Conservation (phyloP, 2,797 vertebrate species). For the Chiroxiphia lanceolata region DNA sequence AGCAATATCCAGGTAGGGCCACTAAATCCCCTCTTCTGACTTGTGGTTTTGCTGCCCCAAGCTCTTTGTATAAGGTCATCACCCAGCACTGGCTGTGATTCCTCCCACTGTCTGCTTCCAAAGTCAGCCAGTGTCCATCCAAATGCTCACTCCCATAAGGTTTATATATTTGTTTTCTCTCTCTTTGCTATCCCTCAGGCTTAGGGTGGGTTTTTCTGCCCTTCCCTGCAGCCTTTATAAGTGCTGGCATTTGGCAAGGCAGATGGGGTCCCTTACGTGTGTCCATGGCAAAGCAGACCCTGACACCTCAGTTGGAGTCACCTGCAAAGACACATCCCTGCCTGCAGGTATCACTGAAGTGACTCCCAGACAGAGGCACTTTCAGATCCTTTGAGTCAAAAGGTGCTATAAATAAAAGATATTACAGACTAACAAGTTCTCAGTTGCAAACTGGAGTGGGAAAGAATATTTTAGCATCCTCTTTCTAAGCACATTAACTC, state of each 20-base stretch:
- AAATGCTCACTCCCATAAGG: rapidly evolving
- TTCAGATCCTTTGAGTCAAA: not conserved
- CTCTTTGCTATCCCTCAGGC: not conserved
- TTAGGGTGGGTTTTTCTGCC: not conserved
- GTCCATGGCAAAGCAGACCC: not conserved
- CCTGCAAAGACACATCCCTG: not conserved
- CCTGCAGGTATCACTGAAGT: not conserved
- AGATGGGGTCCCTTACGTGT: not conserved
- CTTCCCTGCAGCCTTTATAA: not conserved
- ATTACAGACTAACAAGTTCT: conserved; percentile 46
- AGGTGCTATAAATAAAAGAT: conserved; percentile 54
- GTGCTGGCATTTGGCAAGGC: not conserved
- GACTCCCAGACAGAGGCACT: not conserved
- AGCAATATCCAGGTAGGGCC: not conserved
- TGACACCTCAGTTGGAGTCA: not conserved
- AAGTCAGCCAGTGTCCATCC: not conserved
- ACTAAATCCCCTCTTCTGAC: not conserved
- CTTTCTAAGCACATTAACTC: conserved; percentile 42
- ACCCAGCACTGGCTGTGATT: not conserved
- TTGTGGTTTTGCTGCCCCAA: not conserved
- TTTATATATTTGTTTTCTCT: not conserved
- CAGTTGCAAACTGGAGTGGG: conserved; percentile 26
- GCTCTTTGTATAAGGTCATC: not conserved
- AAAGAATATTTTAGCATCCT: conserved; percentile 57
- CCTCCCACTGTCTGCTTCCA: not conserved